Evolutionary conservation across 2,113 vertebrate species (phyloP).

Genomic region (Carlito syrichta): DNA sequence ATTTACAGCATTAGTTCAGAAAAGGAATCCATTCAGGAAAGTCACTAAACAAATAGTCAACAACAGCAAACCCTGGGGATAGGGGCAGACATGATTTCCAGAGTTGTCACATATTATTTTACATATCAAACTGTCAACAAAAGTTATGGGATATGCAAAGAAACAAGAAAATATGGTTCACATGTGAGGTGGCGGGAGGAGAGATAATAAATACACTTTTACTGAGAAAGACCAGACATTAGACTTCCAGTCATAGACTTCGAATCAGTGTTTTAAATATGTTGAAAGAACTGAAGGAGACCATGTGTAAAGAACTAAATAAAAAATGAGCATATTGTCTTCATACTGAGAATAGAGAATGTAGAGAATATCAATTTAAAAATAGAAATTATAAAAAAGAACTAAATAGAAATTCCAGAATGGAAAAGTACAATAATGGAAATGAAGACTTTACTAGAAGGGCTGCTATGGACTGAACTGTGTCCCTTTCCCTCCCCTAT

Average conservation of each 20-base stretch:
- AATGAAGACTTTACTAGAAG: background rate
- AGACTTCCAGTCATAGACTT: background rate
- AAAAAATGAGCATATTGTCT: background rate
- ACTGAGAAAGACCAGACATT: background rate
- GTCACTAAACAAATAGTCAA: background rate
- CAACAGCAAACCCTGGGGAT: background rate
- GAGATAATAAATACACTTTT: background rate
- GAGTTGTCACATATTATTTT: background rate
- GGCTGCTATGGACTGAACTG: background rate
- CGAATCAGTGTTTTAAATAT: background rate
- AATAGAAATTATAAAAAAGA: background rate
- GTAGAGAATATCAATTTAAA: background rate
- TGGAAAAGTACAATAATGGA: background rate
- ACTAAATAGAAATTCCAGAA: background rate
- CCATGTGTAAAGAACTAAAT: background rate
- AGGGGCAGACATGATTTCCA: background rate
- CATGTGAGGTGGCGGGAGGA: rapidly evolving
- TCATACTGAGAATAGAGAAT: background rate
- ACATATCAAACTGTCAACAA: background rate
- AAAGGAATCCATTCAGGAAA: too few relatives aligned
- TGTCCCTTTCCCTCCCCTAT: background rate
- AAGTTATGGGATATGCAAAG: background rate
- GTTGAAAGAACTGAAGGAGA: background rate
- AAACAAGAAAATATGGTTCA: background rate
- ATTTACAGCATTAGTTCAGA: background rate